These are phyloP conservation scores for Bactericera cockerelli DNA, from an alignment of 1,140 invertebrate species.

Conservation along the genomic window DNA sequence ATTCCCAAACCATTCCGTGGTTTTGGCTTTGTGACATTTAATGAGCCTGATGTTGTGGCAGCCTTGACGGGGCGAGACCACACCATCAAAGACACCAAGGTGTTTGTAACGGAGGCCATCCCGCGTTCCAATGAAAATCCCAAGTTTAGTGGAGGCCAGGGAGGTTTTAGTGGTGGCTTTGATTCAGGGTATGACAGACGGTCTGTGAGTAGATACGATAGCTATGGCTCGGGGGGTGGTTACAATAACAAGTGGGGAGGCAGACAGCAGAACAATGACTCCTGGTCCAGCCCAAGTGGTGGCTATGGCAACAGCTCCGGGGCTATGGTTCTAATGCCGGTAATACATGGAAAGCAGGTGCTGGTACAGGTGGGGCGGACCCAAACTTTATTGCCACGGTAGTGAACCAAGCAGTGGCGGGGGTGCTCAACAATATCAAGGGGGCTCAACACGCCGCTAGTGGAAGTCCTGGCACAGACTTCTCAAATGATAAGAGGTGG, in stretches of 20 bases:
- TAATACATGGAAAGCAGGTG: no score
- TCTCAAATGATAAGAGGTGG: background rate
- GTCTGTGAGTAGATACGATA: slow-evolving; percentile 11
- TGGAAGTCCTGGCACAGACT: slow-evolving; percentile 8
- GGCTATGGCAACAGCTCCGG: background rate
- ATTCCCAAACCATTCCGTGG: slow-evolving; percentile 43
- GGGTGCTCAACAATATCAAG: slow-evolving; percentile 17
- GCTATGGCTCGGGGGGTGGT: slow-evolving; percentile 9
- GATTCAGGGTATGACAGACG: background rate
- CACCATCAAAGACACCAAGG: slow-evolving; percentile 44
- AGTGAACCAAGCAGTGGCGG: slow-evolving; percentile 18
- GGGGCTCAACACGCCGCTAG: slow-evolving; percentile 8
- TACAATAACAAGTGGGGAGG: slow-evolving; percentile 4
- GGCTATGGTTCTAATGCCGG: slow-evolving; percentile 10
- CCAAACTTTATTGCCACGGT: slow-evolving; percentile 16
- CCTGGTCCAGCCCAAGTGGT: background rate
- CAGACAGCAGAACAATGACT: slow-evolving; percentile 9
- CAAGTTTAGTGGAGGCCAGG: background rate
- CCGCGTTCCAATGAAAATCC: slow-evolving; percentile 30
- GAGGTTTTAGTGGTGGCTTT: background rate
- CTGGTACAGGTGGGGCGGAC: slow-evolving; percentile 9
- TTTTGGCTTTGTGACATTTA: slow-evolving; percentile 47
- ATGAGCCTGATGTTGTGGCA: slow-evolving; percentile 42
- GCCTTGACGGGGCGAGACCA: slow-evolving; percentile 47
- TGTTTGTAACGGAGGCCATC: slow-evolving; percentile 45